Evolutionary conservation across 2,113 vertebrate genomes (phyloP).

Genomic region (Indri indri): DNA sequence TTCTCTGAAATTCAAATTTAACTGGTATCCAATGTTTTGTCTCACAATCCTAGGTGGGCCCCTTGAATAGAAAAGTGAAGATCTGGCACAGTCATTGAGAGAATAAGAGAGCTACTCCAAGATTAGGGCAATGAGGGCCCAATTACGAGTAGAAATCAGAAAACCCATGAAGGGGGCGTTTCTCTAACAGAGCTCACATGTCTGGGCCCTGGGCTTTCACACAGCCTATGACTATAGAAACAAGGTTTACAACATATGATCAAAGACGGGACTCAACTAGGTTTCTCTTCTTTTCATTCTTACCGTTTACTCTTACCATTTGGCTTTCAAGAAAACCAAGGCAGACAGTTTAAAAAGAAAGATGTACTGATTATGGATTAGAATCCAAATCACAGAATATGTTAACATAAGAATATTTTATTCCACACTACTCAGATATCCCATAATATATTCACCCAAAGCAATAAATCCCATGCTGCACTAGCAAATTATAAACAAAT

Average conservation of each 20-base stretch:
- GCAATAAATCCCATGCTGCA: conserved; percentile 64
- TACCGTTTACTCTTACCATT: background rate
- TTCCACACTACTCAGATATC: conserved; percentile 64
- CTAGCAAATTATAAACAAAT: conserved; percentile 71
- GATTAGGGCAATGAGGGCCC: background rate
- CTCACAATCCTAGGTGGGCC: background rate
- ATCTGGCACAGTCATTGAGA: background rate
- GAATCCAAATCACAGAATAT: conserved; percentile 70
- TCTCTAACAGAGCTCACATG: background rate
- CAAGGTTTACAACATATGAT: background rate
- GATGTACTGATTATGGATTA: conserved; percentile 66
- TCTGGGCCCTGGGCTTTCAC: background rate
- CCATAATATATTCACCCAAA: conserved; percentile 70
- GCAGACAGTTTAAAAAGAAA: conserved; percentile 66
- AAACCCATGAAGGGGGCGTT: background rate
- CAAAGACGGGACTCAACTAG: background rate
- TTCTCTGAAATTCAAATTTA: conserved; percentile 9
- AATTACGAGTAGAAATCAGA: background rate
- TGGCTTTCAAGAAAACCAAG: conserved; percentile 63
- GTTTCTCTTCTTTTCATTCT: conserved; percentile 11
- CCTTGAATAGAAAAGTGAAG: background rate
- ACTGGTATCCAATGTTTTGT: background rate
- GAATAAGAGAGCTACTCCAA: background rate
- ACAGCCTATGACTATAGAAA: background rate
- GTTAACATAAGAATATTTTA: conserved; percentile 73